Base-by-base conservation (phyloP, 1,140 invertebrate species). In the Diorhabda carinulata region DNA sequence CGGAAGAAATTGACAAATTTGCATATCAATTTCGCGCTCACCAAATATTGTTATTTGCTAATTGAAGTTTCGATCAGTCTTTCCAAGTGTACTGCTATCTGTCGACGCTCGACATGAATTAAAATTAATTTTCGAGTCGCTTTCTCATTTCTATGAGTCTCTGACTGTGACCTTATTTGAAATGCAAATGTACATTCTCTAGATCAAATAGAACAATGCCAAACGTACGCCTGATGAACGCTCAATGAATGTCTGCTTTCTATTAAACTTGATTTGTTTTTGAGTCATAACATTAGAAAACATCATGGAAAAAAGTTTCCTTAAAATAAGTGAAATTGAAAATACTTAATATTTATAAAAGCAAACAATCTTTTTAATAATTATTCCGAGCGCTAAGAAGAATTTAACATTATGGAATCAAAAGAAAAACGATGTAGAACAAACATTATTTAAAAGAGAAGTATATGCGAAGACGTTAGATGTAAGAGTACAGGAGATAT, bases 41-140 rank as follows among this genome's bases (percentile, higher is more conserved):
- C 69, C 71, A 76, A 74, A 77, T 75, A 77, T 77, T 77, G 70
- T 75, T 77, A 75, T 77, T 77, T 72, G 73, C 73, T 74, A 75
- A 77, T 77, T 77, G 72, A 75, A 77, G 67, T 74, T 71, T 71
- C 73, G 72, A 76, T 76, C 74, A 72, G 71, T 66, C 73, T 59
- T 62, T 64, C 68, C 68, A 73, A 75, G 72, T 73, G 73, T 73
- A 72, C 69, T 70, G 74, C 62, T 60, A 10, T 57, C 25, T 42
- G 58, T 65, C 65, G 64, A 70, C 69, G 72, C 63, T 65, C 65
- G 64, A 72, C 69, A 74, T 67, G 63, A 72, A 74, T 76, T 74
- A 72, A 76, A 76, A 76, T 76, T 76, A 76, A 76, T 76, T 52
- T 76, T 76, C 68, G 65, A 71, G 25, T 67, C 70, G 52, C 66